These are phyloP conservation scores for Bucorvus abyssinicus DNA, from an alignment of 2,797 vertebrate species.

Conservation along the genomic window DNA sequence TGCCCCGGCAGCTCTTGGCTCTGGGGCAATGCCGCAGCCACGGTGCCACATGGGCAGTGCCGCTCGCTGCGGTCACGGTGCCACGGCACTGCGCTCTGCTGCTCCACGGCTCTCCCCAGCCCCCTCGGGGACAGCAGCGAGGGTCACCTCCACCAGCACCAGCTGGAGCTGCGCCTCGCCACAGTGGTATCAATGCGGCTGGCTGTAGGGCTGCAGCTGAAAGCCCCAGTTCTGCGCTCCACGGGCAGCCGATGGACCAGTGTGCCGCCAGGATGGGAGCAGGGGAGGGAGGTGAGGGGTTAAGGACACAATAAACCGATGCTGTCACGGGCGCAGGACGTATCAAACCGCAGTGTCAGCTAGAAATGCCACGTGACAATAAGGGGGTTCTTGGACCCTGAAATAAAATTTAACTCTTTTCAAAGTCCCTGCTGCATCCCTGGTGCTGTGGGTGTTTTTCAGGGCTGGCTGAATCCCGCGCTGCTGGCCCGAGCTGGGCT, in stretches of 20 bases:
- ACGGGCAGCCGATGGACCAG: rapidly evolving
- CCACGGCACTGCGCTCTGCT: not conserved
- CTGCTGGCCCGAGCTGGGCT: not conserved
- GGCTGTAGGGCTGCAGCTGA: not conserved
- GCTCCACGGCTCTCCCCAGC: not conserved
- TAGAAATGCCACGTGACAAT: not conserved
- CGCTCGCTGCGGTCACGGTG: rapidly evolving
- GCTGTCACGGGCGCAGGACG: not conserved
- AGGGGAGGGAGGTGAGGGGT: too few relatives aligned
- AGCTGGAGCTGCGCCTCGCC: not conserved
- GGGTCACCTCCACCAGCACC: not conserved
- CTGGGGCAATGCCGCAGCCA: not conserved
- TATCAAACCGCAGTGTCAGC: not conserved
- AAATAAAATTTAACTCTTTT: not conserved
- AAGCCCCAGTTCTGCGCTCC: not conserved
- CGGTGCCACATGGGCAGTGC: rapidly evolving
- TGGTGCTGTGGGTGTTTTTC: not conserved
- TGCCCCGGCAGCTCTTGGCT: not conserved
- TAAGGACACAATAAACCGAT: not conserved
- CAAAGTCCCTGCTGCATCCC: not conserved
- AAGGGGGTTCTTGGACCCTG: not conserved
- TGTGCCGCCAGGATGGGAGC: not conserved
- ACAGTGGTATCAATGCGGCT: not conserved
- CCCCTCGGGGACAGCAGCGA: not conserved
- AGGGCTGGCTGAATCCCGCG: too few relatives aligned